Conservation (phyloP, 92 coral and sea anemone species). For the Anthopleura xanthogrammica region DNA sequence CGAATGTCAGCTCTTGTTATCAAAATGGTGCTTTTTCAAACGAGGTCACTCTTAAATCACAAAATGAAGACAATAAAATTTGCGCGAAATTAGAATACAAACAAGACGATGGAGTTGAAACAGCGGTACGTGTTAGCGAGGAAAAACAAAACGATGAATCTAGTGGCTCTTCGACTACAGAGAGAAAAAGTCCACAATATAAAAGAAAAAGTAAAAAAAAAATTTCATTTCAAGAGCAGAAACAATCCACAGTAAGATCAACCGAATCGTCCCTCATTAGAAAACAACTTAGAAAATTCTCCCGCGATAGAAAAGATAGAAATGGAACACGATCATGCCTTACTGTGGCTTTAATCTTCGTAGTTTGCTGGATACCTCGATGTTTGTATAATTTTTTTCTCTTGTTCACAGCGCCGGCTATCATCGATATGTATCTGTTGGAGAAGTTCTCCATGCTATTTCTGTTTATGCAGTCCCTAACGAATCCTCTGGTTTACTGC, state of each 20-base stretch:
- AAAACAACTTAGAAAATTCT: slow-evolving; percentile 15
- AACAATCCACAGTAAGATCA: neutral
- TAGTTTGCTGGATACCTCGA: slow-evolving; percentile 68
- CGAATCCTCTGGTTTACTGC: slow-evolving; percentile 66
- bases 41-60: neutral
- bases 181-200: neutral
- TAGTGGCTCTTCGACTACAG: neutral
- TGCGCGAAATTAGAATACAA: neutral
- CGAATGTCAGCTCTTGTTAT: neutral
- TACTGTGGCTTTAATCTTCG: slow-evolving; percentile 44
- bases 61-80: neutral
- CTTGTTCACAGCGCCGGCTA: neutral
- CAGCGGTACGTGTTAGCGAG: neutral
- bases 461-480: slow-evolving; percentile 56
- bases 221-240: neutral
- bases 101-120: neutral
- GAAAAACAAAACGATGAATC: neutral
- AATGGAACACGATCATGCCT: slow-evolving; percentile 62
- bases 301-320: slow-evolving; percentile 23
- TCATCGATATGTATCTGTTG: slow-evolving; percentile 15
- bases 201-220: neutral
- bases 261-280: neutral
- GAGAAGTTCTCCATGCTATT: slow-evolving; percentile 65
- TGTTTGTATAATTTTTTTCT: slow-evolving; percentile 45
- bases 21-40: neutral